A percentile compares a stretch with the other conserved stretches of the same genome.
Conservation (phyloP, 2,113 vertebrate species). For the Rhea americana region DNA sequence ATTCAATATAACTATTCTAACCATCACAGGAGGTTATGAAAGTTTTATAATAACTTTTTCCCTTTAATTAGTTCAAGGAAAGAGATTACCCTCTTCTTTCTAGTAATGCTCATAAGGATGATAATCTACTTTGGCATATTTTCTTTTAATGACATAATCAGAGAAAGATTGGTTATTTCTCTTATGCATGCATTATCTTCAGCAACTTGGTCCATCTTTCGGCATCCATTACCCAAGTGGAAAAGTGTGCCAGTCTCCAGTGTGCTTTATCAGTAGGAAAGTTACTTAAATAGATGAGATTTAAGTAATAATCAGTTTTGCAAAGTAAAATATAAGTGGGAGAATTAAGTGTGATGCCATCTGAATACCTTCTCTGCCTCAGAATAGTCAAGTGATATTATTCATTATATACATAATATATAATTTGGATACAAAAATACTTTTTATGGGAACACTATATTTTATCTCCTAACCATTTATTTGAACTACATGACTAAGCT, state of each 20-base stretch:
- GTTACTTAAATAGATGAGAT: neutral
- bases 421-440: neutral
- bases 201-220: neutral
- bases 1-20: neutral
- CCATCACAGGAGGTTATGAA: neutral
- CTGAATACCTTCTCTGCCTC: neutral
- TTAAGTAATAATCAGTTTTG: conserved; percentile 1
- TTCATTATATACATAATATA: neutral
- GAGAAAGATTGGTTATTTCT: neutral
- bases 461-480: neutral
- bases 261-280: neutral
- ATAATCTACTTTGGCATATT: neutral
- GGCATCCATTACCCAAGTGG: neutral
- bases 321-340: neutral
- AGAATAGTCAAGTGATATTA: neutral
- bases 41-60: neutral
- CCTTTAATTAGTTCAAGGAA: neutral
- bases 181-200: neutral
- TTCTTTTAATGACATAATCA: neutral
- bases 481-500: neutral
- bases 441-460: neutral
- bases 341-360: neutral
- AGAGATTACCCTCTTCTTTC: neutral
- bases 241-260: neutral
- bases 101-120: neutral